These are phyloP conservation scores for Platysteira castanea DNA, from an alignment of 2,113 vertebrate genomes.

Conservation along the genomic window DNA sequence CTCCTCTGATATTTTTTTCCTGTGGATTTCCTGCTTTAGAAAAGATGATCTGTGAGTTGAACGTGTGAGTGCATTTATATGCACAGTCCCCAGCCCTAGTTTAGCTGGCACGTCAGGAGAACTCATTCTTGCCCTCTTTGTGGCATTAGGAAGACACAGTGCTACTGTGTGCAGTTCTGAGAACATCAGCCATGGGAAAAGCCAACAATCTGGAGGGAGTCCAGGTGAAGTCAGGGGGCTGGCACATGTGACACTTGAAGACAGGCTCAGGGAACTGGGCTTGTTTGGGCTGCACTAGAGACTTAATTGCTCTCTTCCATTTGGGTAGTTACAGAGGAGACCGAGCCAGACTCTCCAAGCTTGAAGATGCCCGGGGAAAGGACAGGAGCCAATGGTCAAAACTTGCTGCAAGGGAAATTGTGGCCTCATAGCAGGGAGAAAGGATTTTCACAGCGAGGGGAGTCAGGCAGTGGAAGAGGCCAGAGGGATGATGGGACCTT, in stretches of 20 bases:
- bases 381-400: accelerated
- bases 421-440: background rate
- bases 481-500: background rate
- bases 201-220: background rate
- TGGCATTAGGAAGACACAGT: background rate
- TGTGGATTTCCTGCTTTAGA: background rate
- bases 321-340: background rate
- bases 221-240: background rate
- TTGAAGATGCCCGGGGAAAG: background rate
- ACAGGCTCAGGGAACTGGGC: background rate
- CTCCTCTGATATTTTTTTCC: background rate
- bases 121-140: background rate
- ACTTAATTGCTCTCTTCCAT: background rate
- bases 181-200: background rate
- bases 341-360: background rate
- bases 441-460: accelerated
- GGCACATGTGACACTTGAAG: accelerated
- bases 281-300: background rate
- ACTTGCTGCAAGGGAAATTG: background rate
- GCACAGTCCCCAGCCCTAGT: background rate
- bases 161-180: background rate
- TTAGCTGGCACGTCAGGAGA: background rate
- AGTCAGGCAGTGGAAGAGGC: background rate
- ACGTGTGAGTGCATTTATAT: accelerated
- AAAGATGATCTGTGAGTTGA: background rate